These are phyloP conservation scores for Gymnoscopelus microlampas DNA, from an alignment of 2,797 vertebrate species.

Conservation along the genomic window DNA sequence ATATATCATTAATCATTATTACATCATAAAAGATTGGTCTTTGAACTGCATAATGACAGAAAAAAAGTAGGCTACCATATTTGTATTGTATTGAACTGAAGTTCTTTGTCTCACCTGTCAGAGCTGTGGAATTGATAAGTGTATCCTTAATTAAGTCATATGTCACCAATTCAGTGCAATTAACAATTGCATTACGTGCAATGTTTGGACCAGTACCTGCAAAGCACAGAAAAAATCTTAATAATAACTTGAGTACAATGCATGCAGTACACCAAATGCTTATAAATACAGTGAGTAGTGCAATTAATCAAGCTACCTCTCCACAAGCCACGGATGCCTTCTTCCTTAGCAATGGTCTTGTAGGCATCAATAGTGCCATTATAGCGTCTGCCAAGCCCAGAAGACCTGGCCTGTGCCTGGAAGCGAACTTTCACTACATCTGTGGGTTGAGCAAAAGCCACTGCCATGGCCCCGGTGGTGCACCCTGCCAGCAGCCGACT, in stretches of 20 bases:
- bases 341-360: slow-evolving; percentile 81
- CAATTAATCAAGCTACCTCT: slow-evolving; percentile 68
- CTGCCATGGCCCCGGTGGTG: slow-evolving; percentile 85
- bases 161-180: slow-evolving; percentile 89
- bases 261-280: not conserved
- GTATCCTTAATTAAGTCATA: slow-evolving; percentile 90
- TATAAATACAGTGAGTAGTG: too few relatives aligned
- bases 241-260: not conserved
- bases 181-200: slow-evolving; percentile 87
- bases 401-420: slow-evolving; percentile 79
- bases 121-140: slow-evolving; percentile 80
- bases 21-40: not conserved
- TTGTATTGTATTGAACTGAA: not conserved
- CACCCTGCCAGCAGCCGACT: slow-evolving; percentile 84
- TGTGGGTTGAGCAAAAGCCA: slow-evolving; percentile 83
- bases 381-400: slow-evolving; percentile 67
- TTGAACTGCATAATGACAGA: slow-evolving; percentile 1
- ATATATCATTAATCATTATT: too few relatives aligned
- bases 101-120: slow-evolving; percentile 80
- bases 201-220: slow-evolving; percentile 88
- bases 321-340: slow-evolving; percentile 82
- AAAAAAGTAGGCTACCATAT: not conserved
- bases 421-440: slow-evolving; percentile 87
- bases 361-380: slow-evolving; percentile 82
- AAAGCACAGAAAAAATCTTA: not conserved